Percentiles rank a stretch among this genome's conserved stretches.
Conservation (phyloP, 2,888 invertebrate genomes). For the Megalurothrips usitatus region DNA sequence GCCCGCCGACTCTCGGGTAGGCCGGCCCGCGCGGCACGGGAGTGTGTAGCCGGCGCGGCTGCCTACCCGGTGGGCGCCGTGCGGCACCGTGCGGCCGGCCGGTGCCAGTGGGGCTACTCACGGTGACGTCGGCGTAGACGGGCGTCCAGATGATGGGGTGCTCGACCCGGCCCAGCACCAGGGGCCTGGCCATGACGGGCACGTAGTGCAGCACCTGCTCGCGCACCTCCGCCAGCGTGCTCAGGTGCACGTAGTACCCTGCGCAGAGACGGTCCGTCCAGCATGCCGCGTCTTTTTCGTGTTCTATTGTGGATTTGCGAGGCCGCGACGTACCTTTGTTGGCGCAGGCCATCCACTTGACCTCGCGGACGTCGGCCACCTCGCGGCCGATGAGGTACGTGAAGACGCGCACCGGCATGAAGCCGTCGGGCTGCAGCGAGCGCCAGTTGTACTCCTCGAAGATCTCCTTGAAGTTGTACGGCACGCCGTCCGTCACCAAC, state of each 20-base stretch:
- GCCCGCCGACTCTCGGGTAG: too few species aligned
- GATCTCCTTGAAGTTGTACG: conserved; percentile 86
- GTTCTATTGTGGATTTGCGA: not conserved
- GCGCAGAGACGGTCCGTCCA: conserved; percentile 28
- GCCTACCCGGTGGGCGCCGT: too few species aligned
- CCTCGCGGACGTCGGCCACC: conserved; percentile 85
- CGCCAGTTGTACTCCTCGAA: conserved; percentile 88
- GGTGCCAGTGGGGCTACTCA: conserved; percentile 50
- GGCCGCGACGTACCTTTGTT: conserved; percentile 64
- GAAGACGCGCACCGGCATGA: conserved; percentile 89
- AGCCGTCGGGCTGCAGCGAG: conserved; percentile 48
- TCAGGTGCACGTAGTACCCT: conserved; percentile 94
- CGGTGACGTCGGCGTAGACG: conserved; percentile 88
- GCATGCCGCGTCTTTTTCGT: too few species aligned
- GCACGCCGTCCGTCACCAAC: conserved; percentile 98
- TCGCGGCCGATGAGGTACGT: conserved; percentile 96
- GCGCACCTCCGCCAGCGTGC: conserved; percentile 93
- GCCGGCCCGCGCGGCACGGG: too few species aligned
- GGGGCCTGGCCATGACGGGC: conserved; percentile 91
- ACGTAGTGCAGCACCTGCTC: conserved; percentile 96
- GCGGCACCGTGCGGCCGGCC: too few species aligned
- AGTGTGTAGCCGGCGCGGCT: too few species aligned
- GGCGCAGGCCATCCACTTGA: conserved; percentile 97
- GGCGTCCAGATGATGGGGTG: conserved; percentile 97
- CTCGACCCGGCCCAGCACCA: conserved; percentile 77